Conservation (phyloP, 2,888 invertebrate species). For the Laspeyria flexula region DNA sequence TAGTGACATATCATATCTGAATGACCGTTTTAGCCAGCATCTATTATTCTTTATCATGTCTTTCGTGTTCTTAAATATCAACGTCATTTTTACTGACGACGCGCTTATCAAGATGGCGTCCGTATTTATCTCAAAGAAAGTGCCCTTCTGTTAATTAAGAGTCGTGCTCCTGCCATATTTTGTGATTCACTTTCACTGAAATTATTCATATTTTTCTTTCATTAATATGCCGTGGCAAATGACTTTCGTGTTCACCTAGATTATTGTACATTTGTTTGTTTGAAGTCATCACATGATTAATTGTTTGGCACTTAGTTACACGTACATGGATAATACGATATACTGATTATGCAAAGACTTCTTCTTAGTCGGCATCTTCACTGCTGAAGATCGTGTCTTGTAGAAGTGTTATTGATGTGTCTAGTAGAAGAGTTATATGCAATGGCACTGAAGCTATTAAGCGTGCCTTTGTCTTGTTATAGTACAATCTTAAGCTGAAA, state of each 20-base stretch:
- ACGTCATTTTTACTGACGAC: slow-evolving; percentile 19
- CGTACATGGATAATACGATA: too few species aligned
- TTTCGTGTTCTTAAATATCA: slow-evolving; percentile 34
- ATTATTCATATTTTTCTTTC: slow-evolving; percentile 21
- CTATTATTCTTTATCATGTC: slow-evolving; percentile 30
- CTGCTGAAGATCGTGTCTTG: too few species aligned
- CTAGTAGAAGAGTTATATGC: too few species aligned
- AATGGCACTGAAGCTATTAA: too few species aligned
- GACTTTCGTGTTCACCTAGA: slow-evolving; percentile 4
- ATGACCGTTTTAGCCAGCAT: slow-evolving; percentile 21
- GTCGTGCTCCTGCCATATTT: slow-evolving; percentile 20
- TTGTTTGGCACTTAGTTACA: not conserved
- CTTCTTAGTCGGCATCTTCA: too few species aligned
- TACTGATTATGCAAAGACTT: not conserved
- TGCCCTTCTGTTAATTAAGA: slow-evolving; percentile 41
- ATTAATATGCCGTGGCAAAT: slow-evolving; percentile 10
- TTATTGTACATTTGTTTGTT: not conserved
- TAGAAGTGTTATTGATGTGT: too few species aligned
- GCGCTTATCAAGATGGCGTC: slow-evolving; percentile 21
- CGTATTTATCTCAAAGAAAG: slow-evolving; percentile 41
- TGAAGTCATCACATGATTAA: not conserved
- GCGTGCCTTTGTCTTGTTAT: too few species aligned
- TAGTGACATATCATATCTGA: slow-evolving; percentile 12
- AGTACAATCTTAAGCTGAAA: too few species aligned
- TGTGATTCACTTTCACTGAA: slow-evolving; percentile 28